A percentile compares a stretch with the other conserved stretches of the same genome.
These are phyloP conservation scores for Mamestra configurata DNA, from an alignment of 1,140 invertebrate genomes.

Conservation along the genomic window DNA sequence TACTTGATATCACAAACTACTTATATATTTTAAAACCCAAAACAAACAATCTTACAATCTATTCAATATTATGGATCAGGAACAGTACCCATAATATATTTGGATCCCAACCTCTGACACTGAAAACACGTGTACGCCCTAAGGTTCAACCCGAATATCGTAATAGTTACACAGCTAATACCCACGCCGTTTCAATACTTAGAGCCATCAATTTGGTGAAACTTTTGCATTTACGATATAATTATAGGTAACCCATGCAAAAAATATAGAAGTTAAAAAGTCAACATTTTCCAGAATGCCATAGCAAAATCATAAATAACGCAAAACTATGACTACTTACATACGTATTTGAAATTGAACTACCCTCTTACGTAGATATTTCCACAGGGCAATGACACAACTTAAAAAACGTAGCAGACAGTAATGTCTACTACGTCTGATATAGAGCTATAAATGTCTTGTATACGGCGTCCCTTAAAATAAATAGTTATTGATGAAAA, in stretches of 20 bases:
- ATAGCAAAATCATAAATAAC: constrained; percentile 6
- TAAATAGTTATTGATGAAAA: neutral
- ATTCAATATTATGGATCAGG: neutral
- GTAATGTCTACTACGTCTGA: constrained; percentile 1
- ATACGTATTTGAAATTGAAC: neutral
- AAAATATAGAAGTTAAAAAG: too few species aligned
- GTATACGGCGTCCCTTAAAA: neutral
- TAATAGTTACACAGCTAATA: neutral
- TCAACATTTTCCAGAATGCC: neutral
- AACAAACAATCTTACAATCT: neutral
- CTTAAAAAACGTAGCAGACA: constrained; percentile 18
- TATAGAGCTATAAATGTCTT: constrained; percentile 3
- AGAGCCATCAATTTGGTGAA: neutral
- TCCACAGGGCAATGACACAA: constrained; percentile 40
- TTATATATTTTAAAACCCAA: neutral
- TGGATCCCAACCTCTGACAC: constrained; percentile 14
- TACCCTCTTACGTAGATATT: constrained; percentile 40
- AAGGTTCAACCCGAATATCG: constrained; percentile 3
- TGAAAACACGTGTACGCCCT: neutral
- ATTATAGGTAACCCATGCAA: neutral
- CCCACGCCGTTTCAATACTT: constrained; percentile 2
- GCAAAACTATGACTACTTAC: neutral
- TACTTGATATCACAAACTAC: neutral
- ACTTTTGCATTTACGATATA: neutral
- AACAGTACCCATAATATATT: constrained; percentile 1